Evolutionary conservation across 2,113 vertebrate species (phyloP), one percentile per base, ranked within the genome.

Genomic region (Eulacestoma nigropectus): DNA sequence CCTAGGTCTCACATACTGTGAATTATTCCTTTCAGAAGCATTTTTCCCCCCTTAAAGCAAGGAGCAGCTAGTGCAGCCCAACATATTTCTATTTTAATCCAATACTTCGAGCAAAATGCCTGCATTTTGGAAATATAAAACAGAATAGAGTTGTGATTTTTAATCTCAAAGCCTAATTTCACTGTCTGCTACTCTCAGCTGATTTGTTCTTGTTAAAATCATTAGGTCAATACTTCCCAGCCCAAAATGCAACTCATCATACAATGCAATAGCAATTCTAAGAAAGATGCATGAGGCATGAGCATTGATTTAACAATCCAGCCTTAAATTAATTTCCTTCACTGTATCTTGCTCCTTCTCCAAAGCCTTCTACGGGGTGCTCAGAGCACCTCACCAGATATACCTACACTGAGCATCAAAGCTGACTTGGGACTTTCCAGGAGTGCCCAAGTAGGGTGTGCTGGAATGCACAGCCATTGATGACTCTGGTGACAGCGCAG

Each of bases 401-500:
- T 4, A 70, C 5, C 32, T 16, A 42, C 25, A 29, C 11, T 22
- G 16, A 78, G 60, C 23, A 63, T 32, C 16, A 44, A 69, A 37
- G 73, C 64, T 47, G 44, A 39, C 27, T 62, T 56, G 22, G 52
- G 57, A 91, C n/a, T 55, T 78, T 75, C 47, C 59, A 37, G 23
- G 18, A 49, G 16, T 29, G 46, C 60, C 42, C 33, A 18, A 84
- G 57, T 6, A 1, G 18, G 50, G 8, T 4, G 17, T 50, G 30
- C 22, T 53, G 62, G 65, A 62, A 69, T 27, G 22, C 65, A 78
- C 74, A 86, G 72, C 41, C 16, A 4, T 6, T 29, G 55, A 57
- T 69, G 76, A 65, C 32, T 50, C n/a, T 0, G 0, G 3, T n/a
- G 80, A 37, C 56, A 67, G 69, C 0, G 0, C 65, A 75, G 65